Percentiles rank a stretch among this genome's conserved stretches.
Conservation (phyloP, 2,888 invertebrate genomes). For the Pristionchus arcanus region DNA sequence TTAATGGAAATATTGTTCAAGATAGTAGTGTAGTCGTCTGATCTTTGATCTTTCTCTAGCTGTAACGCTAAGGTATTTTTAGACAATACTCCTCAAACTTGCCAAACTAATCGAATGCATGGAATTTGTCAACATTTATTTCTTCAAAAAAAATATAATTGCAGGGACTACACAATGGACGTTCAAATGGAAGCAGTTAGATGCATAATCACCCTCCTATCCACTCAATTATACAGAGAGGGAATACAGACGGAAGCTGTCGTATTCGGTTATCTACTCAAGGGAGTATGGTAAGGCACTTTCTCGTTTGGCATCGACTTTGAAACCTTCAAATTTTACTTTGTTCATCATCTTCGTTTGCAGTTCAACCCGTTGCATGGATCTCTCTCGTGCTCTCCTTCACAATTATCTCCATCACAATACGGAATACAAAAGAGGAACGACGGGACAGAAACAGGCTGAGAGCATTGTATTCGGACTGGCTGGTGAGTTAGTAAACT, state of each 20-base stretch:
- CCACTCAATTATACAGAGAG: constrained; percentile 81
- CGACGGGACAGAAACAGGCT: constrained; percentile 80
- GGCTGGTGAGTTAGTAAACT: constrained; percentile 81
- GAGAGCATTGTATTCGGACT: constrained; percentile 91
- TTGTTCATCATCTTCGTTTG: constrained; percentile 62
- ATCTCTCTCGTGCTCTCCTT: constrained; percentile 80
- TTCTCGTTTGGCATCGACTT: background rate
- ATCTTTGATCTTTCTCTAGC: background rate
- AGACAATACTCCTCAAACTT: no score
- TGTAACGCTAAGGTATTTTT: no score
- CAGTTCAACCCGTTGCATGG: constrained; percentile 76
- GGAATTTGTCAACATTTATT: background rate
- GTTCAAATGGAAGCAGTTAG: constrained; percentile 80
- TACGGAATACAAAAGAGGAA: constrained; percentile 60
- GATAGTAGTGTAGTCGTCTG: background rate
- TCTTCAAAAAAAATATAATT: constrained; percentile 43
- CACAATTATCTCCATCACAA: constrained; percentile 80
- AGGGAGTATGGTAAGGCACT: constrained; percentile 62
- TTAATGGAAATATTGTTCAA: background rate
- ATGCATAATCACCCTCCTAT: constrained; percentile 80
- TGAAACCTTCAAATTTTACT: background rate
- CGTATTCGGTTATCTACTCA: constrained; percentile 80
- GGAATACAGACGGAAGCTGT: constrained; percentile 79
- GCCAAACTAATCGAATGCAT: no score
- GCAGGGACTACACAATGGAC: constrained; percentile 72